A percentile compares a stretch with the other conserved stretches of the same genome.
These are phyloP conservation scores for Thamnophis sirtalis DNA, from an alignment of 2,113 vertebrate species.

Conservation along the genomic window DNA sequence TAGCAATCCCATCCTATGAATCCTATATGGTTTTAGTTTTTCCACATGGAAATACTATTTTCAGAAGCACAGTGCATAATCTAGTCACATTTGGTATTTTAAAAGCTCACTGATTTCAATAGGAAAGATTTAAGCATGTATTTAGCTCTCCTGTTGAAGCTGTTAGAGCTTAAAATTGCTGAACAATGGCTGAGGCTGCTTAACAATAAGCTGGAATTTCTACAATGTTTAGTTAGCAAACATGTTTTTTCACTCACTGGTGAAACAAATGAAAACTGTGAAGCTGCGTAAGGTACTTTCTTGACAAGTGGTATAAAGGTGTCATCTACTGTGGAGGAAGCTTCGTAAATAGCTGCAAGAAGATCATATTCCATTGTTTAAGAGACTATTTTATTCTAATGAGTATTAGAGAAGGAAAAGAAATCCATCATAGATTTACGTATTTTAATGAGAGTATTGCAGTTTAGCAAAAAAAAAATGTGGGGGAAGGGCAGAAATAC, in stretches of 20 bases:
- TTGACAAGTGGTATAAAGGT: conserved; percentile 34
- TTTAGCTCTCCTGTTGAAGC: neutral
- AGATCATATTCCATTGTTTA: neutral
- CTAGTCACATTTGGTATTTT: neutral
- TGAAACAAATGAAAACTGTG: conserved; percentile 51
- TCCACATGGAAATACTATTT: neutral
- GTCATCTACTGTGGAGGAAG: conserved; percentile 53
- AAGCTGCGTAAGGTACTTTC: conserved; percentile 52
- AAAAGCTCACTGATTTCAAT: neutral
- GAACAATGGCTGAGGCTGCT: neutral
- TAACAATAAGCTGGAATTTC: neutral
- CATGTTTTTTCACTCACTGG: conserved; percentile 6
- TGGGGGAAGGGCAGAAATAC: neutral
- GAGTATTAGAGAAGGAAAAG: neutral
- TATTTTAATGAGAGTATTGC: neutral
- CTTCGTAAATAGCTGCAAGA: neutral
- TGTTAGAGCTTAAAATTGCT: neutral
- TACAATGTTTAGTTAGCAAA: conserved; percentile 9
- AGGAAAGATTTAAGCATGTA: neutral
- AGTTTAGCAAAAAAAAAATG: neutral
- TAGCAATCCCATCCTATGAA: neutral
- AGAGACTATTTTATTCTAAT: neutral
- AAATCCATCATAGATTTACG: neutral
- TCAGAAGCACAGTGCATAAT: neutral
- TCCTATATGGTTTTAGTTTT: neutral